Base-by-base conservation (phyloP, 2,113 vertebrate genomes). In the Caranx melampygus region DNA sequence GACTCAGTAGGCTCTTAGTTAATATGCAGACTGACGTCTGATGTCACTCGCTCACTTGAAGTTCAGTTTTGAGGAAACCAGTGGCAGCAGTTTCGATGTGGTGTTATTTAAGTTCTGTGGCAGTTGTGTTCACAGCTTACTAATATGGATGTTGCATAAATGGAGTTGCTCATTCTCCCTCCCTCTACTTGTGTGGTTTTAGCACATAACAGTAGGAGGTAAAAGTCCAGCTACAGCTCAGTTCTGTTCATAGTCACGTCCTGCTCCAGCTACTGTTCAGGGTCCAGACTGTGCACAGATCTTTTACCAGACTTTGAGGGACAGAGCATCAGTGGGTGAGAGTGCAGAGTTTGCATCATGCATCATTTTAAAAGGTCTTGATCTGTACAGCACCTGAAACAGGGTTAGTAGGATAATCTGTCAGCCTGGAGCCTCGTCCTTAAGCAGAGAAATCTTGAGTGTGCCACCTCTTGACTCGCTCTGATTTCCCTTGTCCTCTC, bases 101-200 rank as follows among this genome's bases (percentile, higher is more conserved):
- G 68, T 16, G 51, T 51, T 61, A 49, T 75, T 79, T 12, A 37
- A 79, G 72, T 52, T 37, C 6, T 20, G 9, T 20, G 51, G 68
- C 52, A 61, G 65, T 63, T 60, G 45, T 58, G 55, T 74, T 71
- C 68, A 4, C 60, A 58, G 78, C 49, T 71, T 79, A 75, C 73
- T 67, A 35, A 86, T 80, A 62, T 51, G 68, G 75, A 75, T 63
- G 81, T 66, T 74, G 78, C 75, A 68, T 82, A 85, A 89, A 80
- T 67, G 54, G 49, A 79, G 31, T 54, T 70, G n/a, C 76, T 88
- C 80, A 59, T 86, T 73, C 61, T 71, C 34, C 75, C 40, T 63
- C 52, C 68, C 58, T 77, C 57, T 69, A 12, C 70, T 70, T 83
- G 81, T 84, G 69, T 86, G 74, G 85, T 78, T 84, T 79, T 40